These are phyloP conservation scores for Antitype chi DNA, from an alignment of 2,888 invertebrate species.

Conservation along the genomic window DNA sequence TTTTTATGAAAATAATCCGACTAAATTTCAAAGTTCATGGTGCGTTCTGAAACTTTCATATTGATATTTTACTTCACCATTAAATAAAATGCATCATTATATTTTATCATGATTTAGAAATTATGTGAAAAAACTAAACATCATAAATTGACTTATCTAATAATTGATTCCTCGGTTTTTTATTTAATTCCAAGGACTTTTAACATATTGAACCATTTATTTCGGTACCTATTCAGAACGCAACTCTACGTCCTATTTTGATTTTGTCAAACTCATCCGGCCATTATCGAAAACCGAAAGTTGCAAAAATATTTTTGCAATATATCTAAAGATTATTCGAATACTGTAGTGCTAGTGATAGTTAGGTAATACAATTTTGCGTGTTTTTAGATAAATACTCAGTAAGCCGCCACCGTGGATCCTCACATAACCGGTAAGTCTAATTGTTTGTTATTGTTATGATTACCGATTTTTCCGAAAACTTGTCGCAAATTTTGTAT, in stretches of 20 bases:
- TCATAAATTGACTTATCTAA: background rate
- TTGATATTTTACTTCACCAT: background rate
- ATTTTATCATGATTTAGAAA: no score
- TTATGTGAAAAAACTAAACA: no score
- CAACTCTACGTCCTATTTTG: slow-evolving; percentile 39
- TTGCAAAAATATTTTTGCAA: slow-evolving; percentile 56
- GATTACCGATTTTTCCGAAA: slow-evolving; percentile 44
- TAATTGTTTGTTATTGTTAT: slow-evolving; percentile 67
- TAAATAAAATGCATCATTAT: background rate
- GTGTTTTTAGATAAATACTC: slow-evolving; percentile 11
- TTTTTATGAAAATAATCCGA: background rate
- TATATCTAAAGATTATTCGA: slow-evolving; percentile 45
- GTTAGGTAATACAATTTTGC: slow-evolving; percentile 4
- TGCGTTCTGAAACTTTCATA: slow-evolving; percentile 19
- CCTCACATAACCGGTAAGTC: slow-evolving; percentile 81
- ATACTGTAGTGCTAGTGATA: slow-evolving; percentile 10
- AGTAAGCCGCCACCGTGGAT: slow-evolving; percentile 78
- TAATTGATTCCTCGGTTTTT: fast-evolving
- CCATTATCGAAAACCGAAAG: slow-evolving; percentile 57
- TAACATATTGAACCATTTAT: fast-evolving
- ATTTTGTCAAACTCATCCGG: slow-evolving; percentile 65
- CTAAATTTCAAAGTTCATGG: slow-evolving; percentile 7
- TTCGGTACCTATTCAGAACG: slow-evolving; percentile 38
- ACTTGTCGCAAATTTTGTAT: slow-evolving; percentile 16
- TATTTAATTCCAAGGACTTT: background rate